These are phyloP conservation scores for Brachyopa scutellaris DNA, from an alignment of 2,888 invertebrate species.

Conservation along the genomic window DNA sequence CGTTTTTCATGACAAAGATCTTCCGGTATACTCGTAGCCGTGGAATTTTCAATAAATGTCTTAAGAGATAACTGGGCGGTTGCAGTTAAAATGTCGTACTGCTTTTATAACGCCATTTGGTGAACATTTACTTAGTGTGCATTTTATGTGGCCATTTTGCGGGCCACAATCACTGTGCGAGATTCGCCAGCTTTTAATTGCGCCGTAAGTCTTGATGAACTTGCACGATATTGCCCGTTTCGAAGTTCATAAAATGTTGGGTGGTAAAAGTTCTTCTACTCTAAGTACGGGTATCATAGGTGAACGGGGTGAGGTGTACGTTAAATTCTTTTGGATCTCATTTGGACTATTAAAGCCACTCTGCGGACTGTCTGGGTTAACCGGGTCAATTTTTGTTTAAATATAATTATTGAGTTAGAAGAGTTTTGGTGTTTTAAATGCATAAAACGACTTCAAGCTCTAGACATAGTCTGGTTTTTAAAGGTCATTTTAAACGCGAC, in stretches of 20 bases:
- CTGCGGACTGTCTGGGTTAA: conserved; percentile 5
- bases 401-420: neutral
- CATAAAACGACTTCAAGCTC: no score
- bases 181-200: conserved; percentile 62
- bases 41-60: conserved; percentile 64
- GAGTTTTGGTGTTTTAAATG: no score
- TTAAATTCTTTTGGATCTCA: neutral
- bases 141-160: conserved; percentile 59
- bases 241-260: conserved; percentile 42
- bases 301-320: neutral
- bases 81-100: conserved; percentile 34
- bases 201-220: conserved; percentile 49
- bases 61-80: conserved; percentile 40
- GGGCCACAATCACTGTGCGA: conserved; percentile 61
- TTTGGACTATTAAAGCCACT: conserved; percentile 10
- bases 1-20: conserved; percentile 39
- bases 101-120: conserved; percentile 42
- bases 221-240: conserved; percentile 54
- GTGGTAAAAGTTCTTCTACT: neutral
- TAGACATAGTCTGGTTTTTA: no score
- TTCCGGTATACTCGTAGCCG: conserved; percentile 14
- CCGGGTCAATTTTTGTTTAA: neutral
- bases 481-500: no score
- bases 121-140: conserved; percentile 51
- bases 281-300: neutral